Evolutionary conservation across 2,888 invertebrate species (phyloP).

Genomic region (Agrotis segetum): DNA sequence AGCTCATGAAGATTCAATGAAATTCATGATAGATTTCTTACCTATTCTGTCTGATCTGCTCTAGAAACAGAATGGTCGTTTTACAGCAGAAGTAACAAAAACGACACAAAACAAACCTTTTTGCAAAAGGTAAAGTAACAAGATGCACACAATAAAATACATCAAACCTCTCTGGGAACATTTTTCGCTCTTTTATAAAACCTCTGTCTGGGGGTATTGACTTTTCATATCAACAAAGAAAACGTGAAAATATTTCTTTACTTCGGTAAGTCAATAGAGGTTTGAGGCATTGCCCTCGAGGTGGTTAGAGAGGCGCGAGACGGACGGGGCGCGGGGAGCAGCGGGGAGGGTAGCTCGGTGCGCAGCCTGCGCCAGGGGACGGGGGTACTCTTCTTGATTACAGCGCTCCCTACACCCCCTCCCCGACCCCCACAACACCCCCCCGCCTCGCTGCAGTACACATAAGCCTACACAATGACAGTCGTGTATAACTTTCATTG

Average conservation of each 20-base stretch:
- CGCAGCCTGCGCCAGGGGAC: slow-evolving; percentile 84
- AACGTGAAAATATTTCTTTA: slow-evolving; percentile 85
- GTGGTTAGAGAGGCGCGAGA: slow-evolving; percentile 74
- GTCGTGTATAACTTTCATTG: slow-evolving; percentile 74
- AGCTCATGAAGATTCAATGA: too few relatives aligned
- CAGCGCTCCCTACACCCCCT: slow-evolving; percentile 80
- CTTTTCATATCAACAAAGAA: slow-evolving; percentile 84
- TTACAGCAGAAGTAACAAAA: slow-evolving; percentile 1
- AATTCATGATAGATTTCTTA: background rate
- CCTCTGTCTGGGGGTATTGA: slow-evolving; percentile 72
- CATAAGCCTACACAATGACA: slow-evolving; percentile 84
- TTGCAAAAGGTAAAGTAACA: slow-evolving; percentile 33
- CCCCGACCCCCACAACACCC: slow-evolving; percentile 69
- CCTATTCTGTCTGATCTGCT: background rate
- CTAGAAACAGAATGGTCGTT: background rate
- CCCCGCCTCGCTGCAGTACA: slow-evolving; percentile 79
- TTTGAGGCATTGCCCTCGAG: slow-evolving; percentile 89
- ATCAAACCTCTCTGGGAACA: slow-evolving; percentile 39
- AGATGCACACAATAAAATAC: slow-evolving; percentile 37
- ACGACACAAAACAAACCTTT: background rate
- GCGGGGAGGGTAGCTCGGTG: slow-evolving; percentile 61
- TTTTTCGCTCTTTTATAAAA: slow-evolving; percentile 47
- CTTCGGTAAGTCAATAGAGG: slow-evolving; percentile 88
- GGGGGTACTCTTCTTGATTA: slow-evolving; percentile 91
- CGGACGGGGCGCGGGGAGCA: slow-evolving; percentile 60